These are phyloP conservation scores for Caenorhabditis macrosperma DNA, from an alignment of 2,888 invertebrate genomes.

Conservation along the genomic window DNA sequence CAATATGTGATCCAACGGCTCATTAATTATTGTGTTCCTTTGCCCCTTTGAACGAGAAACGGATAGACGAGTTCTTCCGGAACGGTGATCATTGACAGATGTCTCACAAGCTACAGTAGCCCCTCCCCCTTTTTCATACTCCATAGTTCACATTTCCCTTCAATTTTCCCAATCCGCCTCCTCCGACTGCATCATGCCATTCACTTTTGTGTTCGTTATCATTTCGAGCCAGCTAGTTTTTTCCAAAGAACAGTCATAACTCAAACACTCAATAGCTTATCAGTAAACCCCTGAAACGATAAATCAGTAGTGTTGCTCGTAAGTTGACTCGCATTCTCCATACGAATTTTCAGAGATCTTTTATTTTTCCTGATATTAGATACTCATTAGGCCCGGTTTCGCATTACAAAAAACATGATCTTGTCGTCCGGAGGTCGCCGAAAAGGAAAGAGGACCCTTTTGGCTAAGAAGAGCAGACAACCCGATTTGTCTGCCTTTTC, in stretches of 20 bases:
- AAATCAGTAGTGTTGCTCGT: constrained; percentile 2
- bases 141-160: constrained; percentile 25
- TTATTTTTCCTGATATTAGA: background rate
- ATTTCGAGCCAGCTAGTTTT: background rate
- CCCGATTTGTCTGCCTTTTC: constrained; percentile 3
- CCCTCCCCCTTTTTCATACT: constrained; percentile 17
- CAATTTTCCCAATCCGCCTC: background rate
- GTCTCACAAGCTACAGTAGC: constrained; percentile 10
- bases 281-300: constrained; percentile 5
- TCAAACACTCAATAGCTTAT: constrained; percentile 47
- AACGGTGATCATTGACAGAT: constrained; percentile 10
- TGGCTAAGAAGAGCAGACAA: constrained; percentile 26
- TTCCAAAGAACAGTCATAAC: constrained; percentile 45
- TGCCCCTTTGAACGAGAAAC: too few species aligned
- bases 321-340: background rate
- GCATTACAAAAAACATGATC: constrained; percentile 49
- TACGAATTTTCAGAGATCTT: constrained; percentile 26
- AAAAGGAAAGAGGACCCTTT: constrained; percentile 31
- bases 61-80: constrained; percentile 25
- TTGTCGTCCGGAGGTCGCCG: constrained; percentile 23
- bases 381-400: constrained; percentile 32
- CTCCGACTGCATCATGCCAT: background rate
- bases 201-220: background rate
- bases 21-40: background rate
- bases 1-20: background rate